phyloP scores from a whole-genome alignment of 2,113 vertebrate species.

The Blennius ocellaris region DNA sequence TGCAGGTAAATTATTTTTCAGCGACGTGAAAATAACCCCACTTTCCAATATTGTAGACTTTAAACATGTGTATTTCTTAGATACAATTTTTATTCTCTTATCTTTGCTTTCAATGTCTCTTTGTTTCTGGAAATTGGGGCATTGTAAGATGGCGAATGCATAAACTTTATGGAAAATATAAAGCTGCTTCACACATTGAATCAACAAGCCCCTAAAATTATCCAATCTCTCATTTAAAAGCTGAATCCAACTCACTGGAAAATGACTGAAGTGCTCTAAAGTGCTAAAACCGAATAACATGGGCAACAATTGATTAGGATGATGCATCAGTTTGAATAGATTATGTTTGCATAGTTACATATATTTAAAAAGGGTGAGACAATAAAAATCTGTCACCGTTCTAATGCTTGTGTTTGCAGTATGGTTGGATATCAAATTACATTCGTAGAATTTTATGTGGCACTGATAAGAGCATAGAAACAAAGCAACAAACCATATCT shows the following conservation, averaged over 20 bases:
- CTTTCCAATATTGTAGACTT: not conserved
- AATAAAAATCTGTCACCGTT: conserved; percentile 14
- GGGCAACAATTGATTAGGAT: conserved; percentile 38
- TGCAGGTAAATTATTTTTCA: not conserved
- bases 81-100: not conserved
- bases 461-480: not conserved
- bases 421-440: conserved; percentile 5
- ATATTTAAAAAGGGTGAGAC: conserved; percentile 34
- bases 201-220: conserved; percentile 28
- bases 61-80: not conserved
- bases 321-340: conserved; percentile 22
- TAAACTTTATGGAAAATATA: conserved; percentile 34
- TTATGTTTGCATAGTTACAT: conserved; percentile 5
- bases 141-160: conserved; percentile 25
- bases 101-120: not conserved
- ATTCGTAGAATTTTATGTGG: conserved; percentile 2
- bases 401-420: conserved; percentile 12
- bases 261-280: conserved; percentile 37
- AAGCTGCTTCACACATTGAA: conserved; percentile 21
- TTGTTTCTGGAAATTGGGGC: conserved; percentile 10
- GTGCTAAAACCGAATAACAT: conserved; percentile 54
- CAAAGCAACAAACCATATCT: not conserved
- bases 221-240: conserved; percentile 38
- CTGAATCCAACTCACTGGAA: conserved; percentile 39
- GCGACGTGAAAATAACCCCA: not conserved